Evolutionary conservation across 1,140 invertebrate genomes (phyloP).

Genomic region (Tetramorium alpestre): DNA sequence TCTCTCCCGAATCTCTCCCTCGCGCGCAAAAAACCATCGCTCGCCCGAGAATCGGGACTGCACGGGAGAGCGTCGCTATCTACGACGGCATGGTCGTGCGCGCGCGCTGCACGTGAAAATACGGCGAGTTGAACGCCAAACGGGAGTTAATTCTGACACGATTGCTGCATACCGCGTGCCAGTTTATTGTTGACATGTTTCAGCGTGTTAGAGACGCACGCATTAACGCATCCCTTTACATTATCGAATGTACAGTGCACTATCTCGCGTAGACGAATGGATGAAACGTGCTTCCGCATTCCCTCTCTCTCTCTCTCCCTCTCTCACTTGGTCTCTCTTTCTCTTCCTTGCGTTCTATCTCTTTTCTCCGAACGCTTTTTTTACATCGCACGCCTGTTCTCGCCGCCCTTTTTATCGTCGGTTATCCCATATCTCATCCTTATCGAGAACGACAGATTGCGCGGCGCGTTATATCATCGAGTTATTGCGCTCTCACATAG

Average conservation of each 20-base stretch:
- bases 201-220: neutral
- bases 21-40: neutral
- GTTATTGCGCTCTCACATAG: conserved; percentile 54
- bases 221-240: conserved; percentile 12
- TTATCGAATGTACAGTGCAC: neutral
- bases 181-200: neutral
- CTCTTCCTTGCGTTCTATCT: neutral
- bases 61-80: neutral
- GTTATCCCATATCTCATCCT: conserved; percentile 56
- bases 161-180: neutral
- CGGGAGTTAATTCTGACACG: conserved; percentile 1
- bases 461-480: conserved; percentile 54
- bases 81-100: neutral
- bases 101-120: neutral
- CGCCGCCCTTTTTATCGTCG: conserved; percentile 49
- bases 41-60: neutral
- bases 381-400: neutral
- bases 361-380: conserved; percentile 7
- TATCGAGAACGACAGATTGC: conserved; percentile 62
- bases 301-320: neutral
- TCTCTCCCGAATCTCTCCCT: neutral
- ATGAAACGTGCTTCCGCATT: conserved; percentile 15
- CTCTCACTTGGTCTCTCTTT: neutral
- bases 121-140: neutral
- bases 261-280: conserved; percentile 25